Evolutionary conservation across 2,888 invertebrate species (phyloP), one percentile per base, ranked within the genome.

Genomic region (Leucoptera coffeella): DNA sequence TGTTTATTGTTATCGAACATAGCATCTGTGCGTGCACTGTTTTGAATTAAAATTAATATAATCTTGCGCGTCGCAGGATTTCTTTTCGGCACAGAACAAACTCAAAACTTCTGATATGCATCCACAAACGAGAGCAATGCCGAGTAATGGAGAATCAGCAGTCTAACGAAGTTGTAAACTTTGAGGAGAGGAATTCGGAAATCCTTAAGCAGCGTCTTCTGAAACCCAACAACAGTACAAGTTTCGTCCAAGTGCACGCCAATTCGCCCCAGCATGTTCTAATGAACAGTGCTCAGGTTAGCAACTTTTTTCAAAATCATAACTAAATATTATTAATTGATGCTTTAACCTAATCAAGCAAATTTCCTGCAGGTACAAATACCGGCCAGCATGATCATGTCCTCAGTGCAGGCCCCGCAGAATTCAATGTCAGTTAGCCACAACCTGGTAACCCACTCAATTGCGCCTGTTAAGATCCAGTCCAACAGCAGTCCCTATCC

Each of bases 91-190:
- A n/a, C n/a, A n/a, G n/a, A n/a, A n/a, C n/a, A n/a, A n/a, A n/a
- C n/a, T n/a, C n/a, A n/a, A 43, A 52, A 43, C 45, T 37, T 49
- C 44, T 53, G 60, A 57, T 54, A 67, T 65, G 61, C 46, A 42
- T 53, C 52, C 48, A 39, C 42, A 45, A 45, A 47, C 41, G 39
- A 47, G 52, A 41, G 48, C 40, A 44, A 37, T 38, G 42, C 42
- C 45, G 53, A 59, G 65, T 62, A 56, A 69, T 69, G 69, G 69
- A 69, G 51, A 60, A 56, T 54, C 58, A 56, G 50, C 58, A 59
- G 38, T 56, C 50, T 61, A 67, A 61, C 57, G 45, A 54, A 64
- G 60, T 67, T 65, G 64, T 60, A 67, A 69, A 69, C 57, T 69
- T 65, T 62, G 64, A 64, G 38, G 65, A 58, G 36, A 67, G 60